A percentile compares a stretch with the other conserved stretches of the same genome.
Conservation (phyloP, 2,113 vertebrate species). For the Heteronetta atricapilla region DNA sequence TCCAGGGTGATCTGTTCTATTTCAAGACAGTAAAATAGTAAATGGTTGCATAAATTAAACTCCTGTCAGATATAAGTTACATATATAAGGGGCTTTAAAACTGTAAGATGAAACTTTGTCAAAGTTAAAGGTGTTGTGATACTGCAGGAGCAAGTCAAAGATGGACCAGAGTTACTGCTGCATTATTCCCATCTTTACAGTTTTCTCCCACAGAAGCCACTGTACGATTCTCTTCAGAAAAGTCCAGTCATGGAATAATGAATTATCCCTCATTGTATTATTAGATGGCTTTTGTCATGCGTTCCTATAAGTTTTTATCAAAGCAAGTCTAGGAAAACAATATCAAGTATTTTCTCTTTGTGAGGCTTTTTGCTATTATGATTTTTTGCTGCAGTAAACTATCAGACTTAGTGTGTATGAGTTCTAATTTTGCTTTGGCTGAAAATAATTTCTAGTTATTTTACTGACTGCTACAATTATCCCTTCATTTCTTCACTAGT, state of each 20-base stretch:
- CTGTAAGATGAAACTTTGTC: neutral
- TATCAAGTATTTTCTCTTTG: neutral
- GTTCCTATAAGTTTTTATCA: neutral
- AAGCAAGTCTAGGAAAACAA: neutral
- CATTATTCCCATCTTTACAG: neutral
- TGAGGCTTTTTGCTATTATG: neutral
- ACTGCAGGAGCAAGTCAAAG: neutral
- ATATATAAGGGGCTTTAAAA: neutral
- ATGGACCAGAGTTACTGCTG: neutral
- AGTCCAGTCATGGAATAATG: neutral
- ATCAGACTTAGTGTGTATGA: neutral
- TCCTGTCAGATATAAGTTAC: neutral
- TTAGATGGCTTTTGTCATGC: neutral
- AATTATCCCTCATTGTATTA: neutral
- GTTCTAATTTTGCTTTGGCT: conserved; percentile 30
- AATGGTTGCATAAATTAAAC: neutral
- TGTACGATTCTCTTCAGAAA: neutral
- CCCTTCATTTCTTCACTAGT: conserved; percentile 5
- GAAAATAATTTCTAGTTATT: conserved; percentile 24
- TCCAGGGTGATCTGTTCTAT: neutral
- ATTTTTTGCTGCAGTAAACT: neutral
- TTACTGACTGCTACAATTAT: conserved; percentile 25
- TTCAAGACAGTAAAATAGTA: conserved; percentile 17
- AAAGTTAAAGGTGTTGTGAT: neutral
- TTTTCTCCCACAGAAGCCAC: neutral